Evolutionary conservation across 2,888 invertebrate genomes (phyloP), one percentile per base, ranked within the genome.

Genomic region (Sycophila texana): DNA sequence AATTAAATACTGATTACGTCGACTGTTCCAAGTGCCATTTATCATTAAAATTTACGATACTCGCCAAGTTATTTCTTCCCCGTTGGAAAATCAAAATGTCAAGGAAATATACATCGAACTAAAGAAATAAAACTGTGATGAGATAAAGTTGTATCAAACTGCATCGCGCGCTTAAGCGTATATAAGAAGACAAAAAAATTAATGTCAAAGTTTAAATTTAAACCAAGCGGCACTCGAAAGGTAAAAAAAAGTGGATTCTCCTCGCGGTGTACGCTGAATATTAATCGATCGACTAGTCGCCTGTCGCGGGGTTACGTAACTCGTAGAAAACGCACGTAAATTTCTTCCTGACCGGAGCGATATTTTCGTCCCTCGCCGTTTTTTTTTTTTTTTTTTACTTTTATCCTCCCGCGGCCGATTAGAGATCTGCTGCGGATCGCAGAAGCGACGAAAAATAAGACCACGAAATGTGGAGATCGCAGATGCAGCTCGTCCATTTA

Each of bases 311-410:
- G 55, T 79, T 79, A 71, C 71, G 71, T 79, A 75, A 79, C 66
- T 26, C 3, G 22, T 75, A 79, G 79, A 74, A 71, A 79, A 70
- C 55, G 65, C 16, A 12, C 18, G 47, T 60, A 14, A 18, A 26
- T 39, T 63, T 63, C 77, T 78, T 78, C 65, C 76, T 47, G 4
- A 39, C 67, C 77, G 67, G 72, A 73, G 60, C 53, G 20, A 22
- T 13, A 65, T 74, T 22, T 51, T 66, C 55, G 4, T 77, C 18
- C 20, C 26, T 30, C 16, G 30, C 7, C 5, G 58, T 58, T 4
- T 13, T 16, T 1, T 13, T 58, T 12, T 20, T 58, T 12, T 26
- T 58, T 4, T 13, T 16, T 1, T 13, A 22, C 7, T 20, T 58
- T 12, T 26, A 14, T 5, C 5, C 14, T 60, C 30, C 22, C 61